These are phyloP conservation scores for Zygothrica quintamaculata DNA, from an alignment of 2,888 invertebrate species.

Conservation along the genomic window DNA sequence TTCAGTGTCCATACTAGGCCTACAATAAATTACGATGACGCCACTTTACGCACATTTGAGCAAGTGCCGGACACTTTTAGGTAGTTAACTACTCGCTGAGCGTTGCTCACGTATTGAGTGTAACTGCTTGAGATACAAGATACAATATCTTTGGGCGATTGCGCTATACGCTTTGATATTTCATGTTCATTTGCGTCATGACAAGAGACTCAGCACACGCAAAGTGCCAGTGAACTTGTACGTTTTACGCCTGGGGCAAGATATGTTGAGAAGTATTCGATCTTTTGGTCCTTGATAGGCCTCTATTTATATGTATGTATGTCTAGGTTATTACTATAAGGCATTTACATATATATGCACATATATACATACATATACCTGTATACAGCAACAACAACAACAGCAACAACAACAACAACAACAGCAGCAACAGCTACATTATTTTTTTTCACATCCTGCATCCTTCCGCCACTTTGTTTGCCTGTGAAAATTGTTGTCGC, in stretches of 20 bases:
- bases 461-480: slow-evolving; percentile 77
- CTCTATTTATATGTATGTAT: not conserved
- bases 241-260: slow-evolving; percentile 68
- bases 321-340: slow-evolving; percentile 1
- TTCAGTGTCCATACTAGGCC: slow-evolving; percentile 71
- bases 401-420: no score
- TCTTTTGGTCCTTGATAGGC: slow-evolving; percentile 27
- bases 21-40: slow-evolving; percentile 80
- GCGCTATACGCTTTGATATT: slow-evolving; percentile 68
- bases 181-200: slow-evolving; percentile 8
- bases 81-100: slow-evolving; percentile 48
- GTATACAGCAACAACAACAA: no score
- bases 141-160: slow-evolving; percentile 65
- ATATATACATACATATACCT: slow-evolving; percentile 38
- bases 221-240: slow-evolving; percentile 73
- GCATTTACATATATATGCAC: slow-evolving; percentile 34
- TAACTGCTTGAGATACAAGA: slow-evolving; percentile 48
- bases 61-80: slow-evolving; percentile 80
- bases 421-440: no score
- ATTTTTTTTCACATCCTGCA: slow-evolving; percentile 76
- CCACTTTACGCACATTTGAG: slow-evolving; percentile 81
- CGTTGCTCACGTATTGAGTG: slow-evolving; percentile 13
- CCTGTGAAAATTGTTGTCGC: slow-evolving; percentile 83
- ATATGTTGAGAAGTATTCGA: slow-evolving; percentile 18
- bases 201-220: slow-evolving; percentile 55